These are phyloP conservation scores for Theonella swinhoei DNA, from an alignment of 37 sponge, comb jelly and placozoan genomes.

Conservation along the genomic window DNA sequence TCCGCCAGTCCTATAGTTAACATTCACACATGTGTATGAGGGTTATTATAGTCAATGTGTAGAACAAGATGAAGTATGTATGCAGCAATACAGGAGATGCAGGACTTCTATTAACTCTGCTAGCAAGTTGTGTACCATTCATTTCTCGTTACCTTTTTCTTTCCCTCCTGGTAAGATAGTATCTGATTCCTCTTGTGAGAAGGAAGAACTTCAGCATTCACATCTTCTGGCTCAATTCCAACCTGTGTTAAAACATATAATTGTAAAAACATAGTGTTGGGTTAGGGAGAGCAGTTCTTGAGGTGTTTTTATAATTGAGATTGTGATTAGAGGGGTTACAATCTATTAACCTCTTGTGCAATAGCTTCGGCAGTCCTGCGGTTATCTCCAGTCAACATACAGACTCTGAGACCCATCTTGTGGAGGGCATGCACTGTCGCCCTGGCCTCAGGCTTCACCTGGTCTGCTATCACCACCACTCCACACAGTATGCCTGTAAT, in stretches of 20 bases:
- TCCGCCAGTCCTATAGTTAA: too few relatives aligned
- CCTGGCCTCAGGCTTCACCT: conserved; percentile 40
- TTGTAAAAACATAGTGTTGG: too few relatives aligned
- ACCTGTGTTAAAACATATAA: conserved; percentile 19
- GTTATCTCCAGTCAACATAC: conserved; percentile 83
- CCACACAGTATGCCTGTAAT: conserved; percentile 31
- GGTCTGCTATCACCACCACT: conserved; percentile 65
- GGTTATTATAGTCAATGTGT: too few relatives aligned
- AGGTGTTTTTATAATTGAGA: too few relatives aligned
- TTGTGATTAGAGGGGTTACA: too few relatives aligned
- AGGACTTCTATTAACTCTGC: too few relatives aligned
- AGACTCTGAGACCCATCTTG: conserved; percentile 23
- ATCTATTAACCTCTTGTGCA: conserved; percentile 20
- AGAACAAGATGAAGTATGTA: too few relatives aligned
- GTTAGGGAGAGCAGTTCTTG: too few relatives aligned
- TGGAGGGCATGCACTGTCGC: conserved; percentile 32
- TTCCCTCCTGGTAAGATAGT: conserved; percentile 52
- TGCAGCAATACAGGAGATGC: too few relatives aligned
- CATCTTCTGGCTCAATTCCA: conserved; percentile 59
- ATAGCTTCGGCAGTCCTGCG: conserved; percentile 72
- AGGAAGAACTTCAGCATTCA: conserved; percentile 90
- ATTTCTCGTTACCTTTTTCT: conserved; percentile 30
- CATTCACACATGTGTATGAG: too few relatives aligned
- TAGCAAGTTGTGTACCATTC: too few relatives aligned
- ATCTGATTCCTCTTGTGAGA: conserved; percentile 80